Percentiles rank a stretch among this genome's conserved stretches.
These are phyloP conservation scores for Silurus aristotelis DNA, from an alignment of 2,797 vertebrate species.

Conservation along the genomic window DNA sequence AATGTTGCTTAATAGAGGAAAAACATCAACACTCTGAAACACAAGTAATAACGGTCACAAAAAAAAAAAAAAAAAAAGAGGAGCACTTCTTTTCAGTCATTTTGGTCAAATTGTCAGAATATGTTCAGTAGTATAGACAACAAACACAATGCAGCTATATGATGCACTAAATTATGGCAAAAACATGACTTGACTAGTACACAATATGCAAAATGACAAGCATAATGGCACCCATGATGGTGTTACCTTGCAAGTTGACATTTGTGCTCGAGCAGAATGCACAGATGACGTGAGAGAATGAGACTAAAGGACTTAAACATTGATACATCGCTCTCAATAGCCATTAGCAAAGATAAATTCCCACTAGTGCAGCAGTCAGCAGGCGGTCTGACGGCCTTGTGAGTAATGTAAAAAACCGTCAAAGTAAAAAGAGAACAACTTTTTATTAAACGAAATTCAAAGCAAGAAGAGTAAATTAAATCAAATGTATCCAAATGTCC, in stretches of 20 bases:
- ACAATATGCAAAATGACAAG: background rate
- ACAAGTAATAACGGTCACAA: background rate
- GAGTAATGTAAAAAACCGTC: background rate
- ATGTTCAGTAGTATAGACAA: background rate
- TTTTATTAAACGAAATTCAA: background rate
- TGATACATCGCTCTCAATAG: background rate
- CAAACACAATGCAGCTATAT: background rate
- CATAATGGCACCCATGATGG: background rate
- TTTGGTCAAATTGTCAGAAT: background rate
- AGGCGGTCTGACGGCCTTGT: background rate
- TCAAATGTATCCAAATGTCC: background rate
- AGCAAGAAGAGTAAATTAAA: background rate
- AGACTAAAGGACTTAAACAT: background rate
- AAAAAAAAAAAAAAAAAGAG: background rate
- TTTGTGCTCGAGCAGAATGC: background rate
- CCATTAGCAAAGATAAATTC: background rate
- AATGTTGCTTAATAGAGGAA: background rate
- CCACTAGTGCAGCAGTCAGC: background rate
- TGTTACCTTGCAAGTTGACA: background rate
- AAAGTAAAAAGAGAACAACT: background rate
- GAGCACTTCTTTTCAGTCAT: background rate
- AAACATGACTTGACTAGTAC: background rate
- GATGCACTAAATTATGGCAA: background rate
- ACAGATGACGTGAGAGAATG: background rate
- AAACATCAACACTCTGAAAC: background rate